Percentiles rank a stretch among this genome's conserved stretches.
Evolutionary conservation across 2,888 invertebrate species (phyloP).

Genomic region (Dugesia japonica): DNA sequence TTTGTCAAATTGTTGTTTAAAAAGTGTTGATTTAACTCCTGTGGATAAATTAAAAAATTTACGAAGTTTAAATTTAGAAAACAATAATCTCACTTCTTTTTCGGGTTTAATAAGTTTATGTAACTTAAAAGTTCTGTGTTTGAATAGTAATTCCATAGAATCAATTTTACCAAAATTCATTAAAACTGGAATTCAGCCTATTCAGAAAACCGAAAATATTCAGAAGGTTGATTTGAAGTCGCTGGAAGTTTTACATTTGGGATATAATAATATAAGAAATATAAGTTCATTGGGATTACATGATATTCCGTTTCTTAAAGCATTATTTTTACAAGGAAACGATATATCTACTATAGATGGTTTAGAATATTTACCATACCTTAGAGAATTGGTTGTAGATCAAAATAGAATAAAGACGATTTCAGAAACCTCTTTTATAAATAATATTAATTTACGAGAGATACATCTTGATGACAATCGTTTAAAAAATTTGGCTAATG

Average conservation of each 20-base stretch:
- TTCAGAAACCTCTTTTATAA: conserved; percentile 42
- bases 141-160: conserved; percentile 48
- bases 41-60: conserved; percentile 43
- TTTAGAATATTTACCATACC: conserved; percentile 43
- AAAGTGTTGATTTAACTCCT: conserved; percentile 44
- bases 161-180: conserved; percentile 40
- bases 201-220: background rate
- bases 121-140: conserved; percentile 46
- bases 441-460: conserved; percentile 46
- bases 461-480: conserved; percentile 48
- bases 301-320: conserved; percentile 44
- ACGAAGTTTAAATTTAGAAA: conserved; percentile 46
- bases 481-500: conserved; percentile 38
- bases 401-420: conserved; percentile 46
- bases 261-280: conserved; percentile 46
- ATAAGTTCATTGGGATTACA: conserved; percentile 43
- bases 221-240: background rate
- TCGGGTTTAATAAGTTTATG: conserved; percentile 44
- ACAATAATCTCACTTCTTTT: conserved; percentile 47
- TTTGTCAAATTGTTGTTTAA: conserved; percentile 42
- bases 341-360: conserved; percentile 46
- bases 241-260: conserved; percentile 46
- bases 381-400: conserved; percentile 46
- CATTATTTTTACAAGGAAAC: conserved; percentile 46
- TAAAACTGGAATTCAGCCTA: background rate